These are phyloP conservation scores for Anas flavirostris DNA, from an alignment of 2,797 vertebrate species.

Conservation along the genomic window DNA sequence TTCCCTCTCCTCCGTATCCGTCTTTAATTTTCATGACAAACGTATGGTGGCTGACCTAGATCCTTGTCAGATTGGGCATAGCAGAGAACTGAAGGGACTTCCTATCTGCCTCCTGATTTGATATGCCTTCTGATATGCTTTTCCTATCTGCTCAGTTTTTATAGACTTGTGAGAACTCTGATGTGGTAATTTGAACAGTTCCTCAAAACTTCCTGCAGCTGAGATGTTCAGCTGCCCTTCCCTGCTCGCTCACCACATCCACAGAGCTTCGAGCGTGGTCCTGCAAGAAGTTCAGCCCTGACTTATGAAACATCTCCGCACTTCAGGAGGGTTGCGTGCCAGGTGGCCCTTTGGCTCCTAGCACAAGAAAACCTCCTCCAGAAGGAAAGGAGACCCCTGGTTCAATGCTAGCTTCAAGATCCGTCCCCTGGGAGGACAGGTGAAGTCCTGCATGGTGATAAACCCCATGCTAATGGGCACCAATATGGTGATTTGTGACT, in stretches of 20 bases:
- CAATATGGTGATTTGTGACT: not conserved
- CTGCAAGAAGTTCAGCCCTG: not conserved
- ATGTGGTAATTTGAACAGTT: constrained; percentile 56
- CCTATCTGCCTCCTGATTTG: constrained; percentile 9
- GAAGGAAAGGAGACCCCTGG: not conserved
- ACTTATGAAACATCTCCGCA: not conserved
- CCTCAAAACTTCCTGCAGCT: constrained; percentile 53
- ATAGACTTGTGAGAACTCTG: constrained; percentile 45
- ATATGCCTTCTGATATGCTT: constrained; percentile 26
- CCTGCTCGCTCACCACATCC: not conserved
- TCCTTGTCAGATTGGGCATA: not conserved
- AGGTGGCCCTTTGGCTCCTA: not conserved
- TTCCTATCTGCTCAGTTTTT: constrained; percentile 66
- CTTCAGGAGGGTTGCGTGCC: accelerated
- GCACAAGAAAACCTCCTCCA: not conserved
- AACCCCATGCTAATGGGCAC: not conserved
- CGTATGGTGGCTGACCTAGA: constrained; percentile 16
- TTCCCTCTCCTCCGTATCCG: not conserved
- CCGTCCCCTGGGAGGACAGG: not conserved
- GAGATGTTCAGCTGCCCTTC: not conserved
- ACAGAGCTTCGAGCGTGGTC: not conserved
- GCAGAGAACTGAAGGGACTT: not conserved
- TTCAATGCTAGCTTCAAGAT: accelerated
- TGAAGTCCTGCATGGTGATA: not conserved
- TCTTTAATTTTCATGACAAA: constrained; percentile 53